These are phyloP conservation scores for Orthosia gothica DNA, from an alignment of 2,888 invertebrate species.

Conservation along the genomic window DNA sequence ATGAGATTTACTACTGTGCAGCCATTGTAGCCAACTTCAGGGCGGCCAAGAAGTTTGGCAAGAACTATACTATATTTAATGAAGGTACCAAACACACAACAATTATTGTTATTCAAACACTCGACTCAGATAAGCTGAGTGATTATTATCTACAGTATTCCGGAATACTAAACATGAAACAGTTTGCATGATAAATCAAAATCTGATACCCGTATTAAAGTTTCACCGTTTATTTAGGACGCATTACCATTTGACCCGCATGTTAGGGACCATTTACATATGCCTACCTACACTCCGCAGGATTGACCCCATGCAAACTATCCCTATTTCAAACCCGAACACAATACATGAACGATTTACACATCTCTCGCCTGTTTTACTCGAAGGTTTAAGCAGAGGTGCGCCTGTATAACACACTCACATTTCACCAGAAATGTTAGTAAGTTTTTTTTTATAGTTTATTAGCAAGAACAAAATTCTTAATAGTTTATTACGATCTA, in stretches of 20 bases:
- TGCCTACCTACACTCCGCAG: constrained; percentile 29
- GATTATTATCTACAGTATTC: constrained; percentile 26
- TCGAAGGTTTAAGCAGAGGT: no score
- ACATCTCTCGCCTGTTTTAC: not conserved
- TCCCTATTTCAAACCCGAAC: constrained; percentile 31
- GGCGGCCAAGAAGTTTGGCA: no score
- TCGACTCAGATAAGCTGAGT: constrained; percentile 11
- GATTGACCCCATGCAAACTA: constrained; percentile 49
- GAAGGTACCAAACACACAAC: not conserved
- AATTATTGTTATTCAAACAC: constrained; percentile 9
- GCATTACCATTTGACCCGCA: constrained; percentile 56
- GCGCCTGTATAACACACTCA: no score
- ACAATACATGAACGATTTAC: constrained; percentile 22
- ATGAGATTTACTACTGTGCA: no score
- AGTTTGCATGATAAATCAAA: constrained; percentile 52
- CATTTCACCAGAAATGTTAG: no score
- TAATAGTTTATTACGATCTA: no score
- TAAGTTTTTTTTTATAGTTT: no score
- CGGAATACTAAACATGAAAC: constrained; percentile 37
- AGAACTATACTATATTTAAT: no score
- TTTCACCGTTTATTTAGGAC: constrained; percentile 59
- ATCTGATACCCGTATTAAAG: constrained; percentile 55
- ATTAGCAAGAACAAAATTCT: no score
- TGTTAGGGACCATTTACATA: constrained; percentile 38
- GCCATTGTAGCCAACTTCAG: no score